Evolutionary conservation across 2,113 vertebrate genomes (phyloP), one percentile per base, ranked within the genome.

Genomic region (Geothlypis trichas): DNA sequence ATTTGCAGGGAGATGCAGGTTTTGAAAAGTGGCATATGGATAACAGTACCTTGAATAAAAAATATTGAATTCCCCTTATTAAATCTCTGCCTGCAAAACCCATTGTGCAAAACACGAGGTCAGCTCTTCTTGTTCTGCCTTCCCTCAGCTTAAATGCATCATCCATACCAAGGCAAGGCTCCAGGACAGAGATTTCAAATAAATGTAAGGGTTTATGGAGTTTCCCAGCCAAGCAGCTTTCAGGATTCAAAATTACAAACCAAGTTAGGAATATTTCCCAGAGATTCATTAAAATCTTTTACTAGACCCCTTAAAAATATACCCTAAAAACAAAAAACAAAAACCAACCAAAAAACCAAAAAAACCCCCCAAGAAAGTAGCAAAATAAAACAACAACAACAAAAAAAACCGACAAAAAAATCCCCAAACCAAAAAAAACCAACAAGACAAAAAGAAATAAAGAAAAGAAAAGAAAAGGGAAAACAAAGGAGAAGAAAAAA

Each of bases 71-170:
- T 57, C 57, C 67, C 65, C 42, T 74, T 67, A 78, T 81, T 87
- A 88, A 92, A 86, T 51, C 79, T 80, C 80, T 61, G 47, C 73
- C 73, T 87, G 76, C 69, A 81, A 74, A 95, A 93, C n/a, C 81
- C 63, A n/a, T 49, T 39, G 72, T n/a, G 82, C 24, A 59, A 47
- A 89, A 81, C 52, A 82, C 47, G 28, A 1, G 67, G 27, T 54
- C 4, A 3, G 49, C 49, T 61, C 24, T 61, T 24, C 75, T 76
- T 67, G 52, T 41, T 73, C 47, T 65, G 71, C 35, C 68, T 73
- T 19, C 17, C 33, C 65, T 95, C 51, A 66, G 49, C 33, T 91
- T 59, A 54, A 87, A 87, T 55, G 51, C 39, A 86, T 76, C 75
- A 82, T 31, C 69, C 67, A 59, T 28, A 80, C 15, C 30, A 55